Evolutionary conservation across 2,797 vertebrate genomes (phyloP).

Genomic region (Forpus xanthops): DNA sequence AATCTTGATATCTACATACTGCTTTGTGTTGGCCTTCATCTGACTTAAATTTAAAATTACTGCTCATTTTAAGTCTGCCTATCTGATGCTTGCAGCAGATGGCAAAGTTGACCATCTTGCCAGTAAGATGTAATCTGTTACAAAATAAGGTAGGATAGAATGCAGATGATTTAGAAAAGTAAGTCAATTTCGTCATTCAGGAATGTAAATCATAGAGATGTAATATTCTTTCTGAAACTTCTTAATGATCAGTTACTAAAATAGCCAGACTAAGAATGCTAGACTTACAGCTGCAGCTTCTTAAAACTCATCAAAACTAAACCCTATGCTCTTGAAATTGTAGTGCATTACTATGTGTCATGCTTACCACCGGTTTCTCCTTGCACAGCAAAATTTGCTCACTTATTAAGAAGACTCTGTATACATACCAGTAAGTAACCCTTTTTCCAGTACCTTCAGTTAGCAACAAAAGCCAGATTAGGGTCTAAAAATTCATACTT

Average conservation of each 20-base stretch:
- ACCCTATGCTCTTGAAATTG: neutral
- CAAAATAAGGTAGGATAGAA: neutral
- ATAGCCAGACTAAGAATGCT: conserved; percentile 19
- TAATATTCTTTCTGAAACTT: conserved; percentile 28
- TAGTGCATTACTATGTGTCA: neutral
- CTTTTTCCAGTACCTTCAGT: neutral
- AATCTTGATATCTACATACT: neutral
- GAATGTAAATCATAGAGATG: conserved; percentile 22
- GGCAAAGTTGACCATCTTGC: neutral
- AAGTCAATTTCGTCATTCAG: conserved; percentile 2
- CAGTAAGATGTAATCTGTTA: conserved; percentile 2
- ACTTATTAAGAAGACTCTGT: neutral
- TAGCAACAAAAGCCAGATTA: neutral
- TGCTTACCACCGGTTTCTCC: neutral
- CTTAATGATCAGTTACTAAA: conserved; percentile 52
- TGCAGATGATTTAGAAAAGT: conserved; percentile 11
- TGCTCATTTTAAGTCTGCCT: neutral
- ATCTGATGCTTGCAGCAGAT: neutral
- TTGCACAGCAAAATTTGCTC: neutral
- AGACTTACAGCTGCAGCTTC: conserved; percentile 46
- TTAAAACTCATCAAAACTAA: neutral
- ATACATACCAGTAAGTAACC: neutral
- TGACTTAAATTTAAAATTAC: conserved; percentile 28
- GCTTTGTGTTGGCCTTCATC: neutral
- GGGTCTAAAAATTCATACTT: neutral